These are phyloP conservation scores for Drosophila setosimentum DNA, from an alignment of 2,888 invertebrate genomes.

Conservation along the genomic window DNA sequence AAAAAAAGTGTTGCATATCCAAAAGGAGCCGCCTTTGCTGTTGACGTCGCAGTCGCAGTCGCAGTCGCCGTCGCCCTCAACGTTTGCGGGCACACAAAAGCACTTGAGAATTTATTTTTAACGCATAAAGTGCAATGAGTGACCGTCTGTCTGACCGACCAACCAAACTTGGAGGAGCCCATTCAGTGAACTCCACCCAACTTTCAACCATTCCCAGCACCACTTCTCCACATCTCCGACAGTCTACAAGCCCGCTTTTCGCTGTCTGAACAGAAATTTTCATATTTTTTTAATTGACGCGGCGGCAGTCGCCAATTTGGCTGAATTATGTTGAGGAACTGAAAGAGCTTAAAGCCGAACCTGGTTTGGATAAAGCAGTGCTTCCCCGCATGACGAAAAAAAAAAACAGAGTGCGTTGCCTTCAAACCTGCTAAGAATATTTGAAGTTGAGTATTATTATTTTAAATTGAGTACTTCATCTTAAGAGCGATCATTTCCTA, in stretches of 20 bases:
- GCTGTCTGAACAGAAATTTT: slow-evolving; percentile 30
- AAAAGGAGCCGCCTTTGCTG: slow-evolving; percentile 41
- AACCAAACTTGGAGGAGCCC: slow-evolving; percentile 30
- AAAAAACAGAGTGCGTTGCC: too few relatives aligned
- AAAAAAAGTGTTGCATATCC: slow-evolving; percentile 63
- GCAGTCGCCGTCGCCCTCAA: slow-evolving; percentile 28
- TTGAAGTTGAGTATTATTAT: too few relatives aligned
- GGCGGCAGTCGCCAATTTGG: slow-evolving; percentile 6
- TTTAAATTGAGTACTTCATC: background rate
- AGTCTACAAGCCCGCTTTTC: background rate
- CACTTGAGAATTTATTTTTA: slow-evolving; percentile 65
- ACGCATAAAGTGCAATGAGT: slow-evolving; percentile 67
- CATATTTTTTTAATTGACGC: slow-evolving; percentile 56
- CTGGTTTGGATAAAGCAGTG: background rate
- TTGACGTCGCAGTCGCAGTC: slow-evolving; percentile 8
- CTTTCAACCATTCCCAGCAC: background rate
- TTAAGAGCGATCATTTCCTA: background rate
- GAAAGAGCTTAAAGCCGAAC: slow-evolving; percentile 8
- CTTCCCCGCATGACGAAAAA: background rate
- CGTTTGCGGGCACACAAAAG: slow-evolving; percentile 56
- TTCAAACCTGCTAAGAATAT: too few relatives aligned
- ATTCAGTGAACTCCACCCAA: slow-evolving; percentile 9
- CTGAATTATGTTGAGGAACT: slow-evolving; percentile 10
- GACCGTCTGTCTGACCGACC: slow-evolving; percentile 51
- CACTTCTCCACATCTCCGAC: background rate